Evolutionary conservation across 2,888 invertebrate genomes (phyloP).

Genomic region (Saturnia pavonia): DNA sequence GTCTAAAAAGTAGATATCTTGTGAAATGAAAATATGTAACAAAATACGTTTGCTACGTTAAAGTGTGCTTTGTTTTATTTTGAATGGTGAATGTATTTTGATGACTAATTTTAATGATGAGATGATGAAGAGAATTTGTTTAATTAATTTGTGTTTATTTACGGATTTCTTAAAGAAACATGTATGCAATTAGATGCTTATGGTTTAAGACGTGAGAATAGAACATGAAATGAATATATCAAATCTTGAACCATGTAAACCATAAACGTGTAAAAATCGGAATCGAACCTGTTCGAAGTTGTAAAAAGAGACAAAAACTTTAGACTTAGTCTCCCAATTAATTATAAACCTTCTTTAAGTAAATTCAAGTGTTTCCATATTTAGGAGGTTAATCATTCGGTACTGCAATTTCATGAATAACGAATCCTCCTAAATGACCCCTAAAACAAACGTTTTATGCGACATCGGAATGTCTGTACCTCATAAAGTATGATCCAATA

Average conservation of each 20-base stretch:
- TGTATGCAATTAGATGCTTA: background rate
- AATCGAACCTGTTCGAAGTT: too few relatives aligned
- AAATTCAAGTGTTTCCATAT: too few relatives aligned
- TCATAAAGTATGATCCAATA: background rate
- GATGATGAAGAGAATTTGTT: background rate
- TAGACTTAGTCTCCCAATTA: too few relatives aligned
- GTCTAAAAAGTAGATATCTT: conserved; percentile 5
- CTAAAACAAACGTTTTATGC: conserved; percentile 27
- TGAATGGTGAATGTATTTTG: background rate
- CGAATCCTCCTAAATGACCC: conserved; percentile 52
- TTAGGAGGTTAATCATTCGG: conserved; percentile 36
- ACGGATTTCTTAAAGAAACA: background rate
- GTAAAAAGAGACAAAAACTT: too few relatives aligned
- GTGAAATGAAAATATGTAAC: conserved; percentile 9
- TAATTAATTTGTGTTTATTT: background rate
- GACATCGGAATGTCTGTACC: background rate
- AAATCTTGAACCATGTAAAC: too few relatives aligned
- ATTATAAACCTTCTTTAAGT: too few relatives aligned
- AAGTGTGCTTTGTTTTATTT: background rate
- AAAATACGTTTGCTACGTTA: too few relatives aligned
- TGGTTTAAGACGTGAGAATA: background rate
- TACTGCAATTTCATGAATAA: conserved; percentile 56
- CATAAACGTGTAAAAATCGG: too few relatives aligned
- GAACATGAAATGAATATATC: background rate
- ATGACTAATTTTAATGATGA: background rate